Base-by-base conservation (phyloP, 2,113 vertebrate genomes). In the Mesoclemmys tuberculata region DNA sequence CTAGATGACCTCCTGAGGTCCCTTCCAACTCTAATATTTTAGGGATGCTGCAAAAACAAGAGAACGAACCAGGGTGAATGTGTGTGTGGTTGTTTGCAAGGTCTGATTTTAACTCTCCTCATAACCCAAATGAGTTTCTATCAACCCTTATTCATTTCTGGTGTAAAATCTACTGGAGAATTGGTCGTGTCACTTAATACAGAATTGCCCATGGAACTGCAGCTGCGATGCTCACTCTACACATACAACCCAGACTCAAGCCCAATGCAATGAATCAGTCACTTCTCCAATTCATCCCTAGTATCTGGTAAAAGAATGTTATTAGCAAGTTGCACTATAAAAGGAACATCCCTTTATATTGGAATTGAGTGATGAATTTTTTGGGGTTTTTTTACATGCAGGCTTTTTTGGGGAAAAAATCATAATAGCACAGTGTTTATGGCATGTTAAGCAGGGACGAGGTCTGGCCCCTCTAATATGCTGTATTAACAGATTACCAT, bases 221-320 rank as follows among this genome's bases (percentile, higher is more conserved):
- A 9, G 3, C 13, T 68, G 18, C 18, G 35, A 68, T 68, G 64
- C 64, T 68, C 35, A n/a, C 31, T 68, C 18, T 68, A 68, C 35
- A 68, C 64, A 68, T n/a, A 7, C 64, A 68, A n/a, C 14, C 13
- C 31, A 21, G 31, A 54, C 64, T 41, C 27, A 77, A 1, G 49
- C 2, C 1, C 77, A 1, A 74, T 5, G 8, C 1, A 5, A 18
- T 21, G 10, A 96, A 84, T 22, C 4, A 27, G 29, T 5, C 0
- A 52, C 52, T 90, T 88, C 77, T 85, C 10, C 10, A 54, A 1
- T 81, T 84, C 71, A 80, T 35, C 46, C 8, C 35, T 8, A 51
- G 9, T 29, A 16, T 1, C 11, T 71, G 18, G 38, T 61, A 2
- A n/a, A 95, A 12, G 2, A 27, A 51, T 24, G 91, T 6, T 18